Evolutionary conservation across 2,888 invertebrate genomes (phyloP).

Genomic region (Ophonus ardosiacus): DNA sequence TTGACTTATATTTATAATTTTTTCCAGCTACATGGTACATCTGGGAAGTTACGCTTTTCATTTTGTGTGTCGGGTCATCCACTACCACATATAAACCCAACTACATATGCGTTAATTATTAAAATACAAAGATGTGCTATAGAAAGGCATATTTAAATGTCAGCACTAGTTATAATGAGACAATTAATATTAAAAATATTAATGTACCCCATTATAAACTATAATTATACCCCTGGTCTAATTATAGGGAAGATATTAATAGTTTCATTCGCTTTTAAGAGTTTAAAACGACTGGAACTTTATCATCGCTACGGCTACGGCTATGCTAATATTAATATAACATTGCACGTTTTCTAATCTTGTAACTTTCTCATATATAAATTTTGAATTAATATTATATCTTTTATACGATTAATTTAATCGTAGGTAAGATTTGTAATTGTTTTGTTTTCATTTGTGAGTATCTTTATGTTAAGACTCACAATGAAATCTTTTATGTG

Average conservation of each 20-base stretch:
- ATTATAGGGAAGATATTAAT: conserved; percentile 21
- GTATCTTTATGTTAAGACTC: not conserved
- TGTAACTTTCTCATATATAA: conserved; percentile 14
- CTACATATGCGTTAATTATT: conserved; percentile 57
- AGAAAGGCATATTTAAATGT: conserved; percentile 59
- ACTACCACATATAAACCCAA: conserved; percentile 58
- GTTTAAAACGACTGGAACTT: conserved; percentile 48
- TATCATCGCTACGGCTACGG: conserved; percentile 59
- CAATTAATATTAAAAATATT: conserved; percentile 38
- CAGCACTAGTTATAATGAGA: conserved; percentile 45
- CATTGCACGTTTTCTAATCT: conserved; percentile 53
- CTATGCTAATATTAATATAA: conserved; percentile 59
- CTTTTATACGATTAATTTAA: conserved; percentile 42
- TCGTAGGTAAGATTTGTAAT: conserved; percentile 52
- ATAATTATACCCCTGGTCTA: conserved; percentile 16
- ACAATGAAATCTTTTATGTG: conserved; percentile 20
- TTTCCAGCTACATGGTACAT: conserved; percentile 72
- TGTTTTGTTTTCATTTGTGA: conserved; percentile 17
- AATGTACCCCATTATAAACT: conserved; percentile 27
- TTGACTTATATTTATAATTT: conserved; percentile 71
- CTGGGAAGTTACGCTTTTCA: conserved; percentile 71
- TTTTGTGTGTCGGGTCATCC: conserved; percentile 64
- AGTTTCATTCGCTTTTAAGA: conserved; percentile 43
- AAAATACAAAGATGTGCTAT: conserved; percentile 29
- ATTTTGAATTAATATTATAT: conserved; percentile 36